These are phyloP conservation scores for Fistularia commersonii DNA, from an alignment of 2,797 vertebrate genomes.

Conservation along the genomic window DNA sequence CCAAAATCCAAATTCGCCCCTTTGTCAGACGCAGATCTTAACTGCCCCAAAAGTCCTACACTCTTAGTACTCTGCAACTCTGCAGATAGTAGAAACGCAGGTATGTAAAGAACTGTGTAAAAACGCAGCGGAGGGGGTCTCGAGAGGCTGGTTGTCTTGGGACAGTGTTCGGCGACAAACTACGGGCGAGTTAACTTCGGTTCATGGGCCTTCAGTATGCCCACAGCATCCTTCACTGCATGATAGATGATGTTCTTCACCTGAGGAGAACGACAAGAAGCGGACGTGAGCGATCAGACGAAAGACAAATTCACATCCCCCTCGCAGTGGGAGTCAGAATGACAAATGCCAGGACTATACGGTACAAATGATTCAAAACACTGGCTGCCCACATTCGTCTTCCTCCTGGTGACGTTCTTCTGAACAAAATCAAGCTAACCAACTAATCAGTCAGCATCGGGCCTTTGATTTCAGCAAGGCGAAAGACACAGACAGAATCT, in stretches of 20 bases:
- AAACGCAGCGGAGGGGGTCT: slow-evolving; percentile 46
- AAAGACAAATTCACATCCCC: too few species aligned
- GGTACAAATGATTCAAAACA: too few species aligned
- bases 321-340: too few species aligned
- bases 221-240: slow-evolving; percentile 97
- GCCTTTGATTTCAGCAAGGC: too few species aligned
- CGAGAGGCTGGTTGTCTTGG: slow-evolving; percentile 34
- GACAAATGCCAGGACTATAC: too few species aligned
- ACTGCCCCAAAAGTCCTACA: slow-evolving; percentile 42
- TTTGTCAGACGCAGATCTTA: slow-evolving; percentile 12
- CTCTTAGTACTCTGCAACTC: slow-evolving; percentile 46
- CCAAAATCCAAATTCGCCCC: slow-evolving; percentile 35
- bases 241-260: slow-evolving; percentile 99
- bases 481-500: too few species aligned
- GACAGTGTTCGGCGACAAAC: slow-evolving; percentile 44
- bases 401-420: too few species aligned
- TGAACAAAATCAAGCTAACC: too few species aligned
- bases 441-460: too few species aligned
- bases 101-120: slow-evolving; percentile 10
- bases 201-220: slow-evolving; percentile 95
- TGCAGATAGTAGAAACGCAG: slow-evolving; percentile 18
- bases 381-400: too few species aligned
- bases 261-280: slow-evolving; percentile 55
- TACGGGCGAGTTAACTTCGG: slow-evolving; percentile 92
- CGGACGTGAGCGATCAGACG: too few species aligned